Evolutionary conservation across 2,797 vertebrate species (phyloP).

Genomic region (Falco columbarius): DNA sequence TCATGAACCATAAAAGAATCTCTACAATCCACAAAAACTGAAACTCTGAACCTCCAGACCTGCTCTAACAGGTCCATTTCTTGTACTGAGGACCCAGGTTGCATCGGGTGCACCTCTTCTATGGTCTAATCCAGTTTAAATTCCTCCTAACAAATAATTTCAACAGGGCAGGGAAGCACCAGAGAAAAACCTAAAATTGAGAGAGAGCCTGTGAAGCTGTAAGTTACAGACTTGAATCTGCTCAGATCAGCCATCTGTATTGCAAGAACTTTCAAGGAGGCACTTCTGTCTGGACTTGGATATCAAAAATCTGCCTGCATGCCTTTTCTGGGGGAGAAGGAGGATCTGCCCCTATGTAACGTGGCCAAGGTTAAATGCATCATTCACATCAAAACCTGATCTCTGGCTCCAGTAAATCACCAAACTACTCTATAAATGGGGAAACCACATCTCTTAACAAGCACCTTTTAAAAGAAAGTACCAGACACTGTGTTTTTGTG

Average conservation of each 20-base stretch:
- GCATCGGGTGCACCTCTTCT: not conserved
- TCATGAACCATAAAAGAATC: not conserved
- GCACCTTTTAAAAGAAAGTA: not conserved
- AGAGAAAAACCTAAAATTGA: not conserved
- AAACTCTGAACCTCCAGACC: not conserved
- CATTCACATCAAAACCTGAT: not conserved
- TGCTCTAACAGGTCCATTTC: not conserved
- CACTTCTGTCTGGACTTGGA: not conserved
- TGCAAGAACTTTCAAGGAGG: not conserved
- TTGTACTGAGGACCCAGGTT: not conserved
- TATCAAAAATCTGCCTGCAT: not conserved
- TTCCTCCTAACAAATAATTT: not conserved
- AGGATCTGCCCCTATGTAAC: not conserved
- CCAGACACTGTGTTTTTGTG: not conserved
- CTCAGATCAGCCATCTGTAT: not conserved
- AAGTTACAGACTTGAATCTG: not conserved
- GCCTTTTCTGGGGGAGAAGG: not conserved
- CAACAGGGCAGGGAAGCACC: not conserved
- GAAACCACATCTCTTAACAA: not conserved
- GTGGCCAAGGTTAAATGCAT: not conserved
- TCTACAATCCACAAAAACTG: not conserved
- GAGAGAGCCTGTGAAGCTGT: not conserved
- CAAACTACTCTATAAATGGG: not conserved
- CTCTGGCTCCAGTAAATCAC: not conserved
- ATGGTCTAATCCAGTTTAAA: not conserved